These are phyloP conservation scores for Edolisoma coerulescens DNA, from an alignment of 2,113 vertebrate species.

Conservation along the genomic window DNA sequence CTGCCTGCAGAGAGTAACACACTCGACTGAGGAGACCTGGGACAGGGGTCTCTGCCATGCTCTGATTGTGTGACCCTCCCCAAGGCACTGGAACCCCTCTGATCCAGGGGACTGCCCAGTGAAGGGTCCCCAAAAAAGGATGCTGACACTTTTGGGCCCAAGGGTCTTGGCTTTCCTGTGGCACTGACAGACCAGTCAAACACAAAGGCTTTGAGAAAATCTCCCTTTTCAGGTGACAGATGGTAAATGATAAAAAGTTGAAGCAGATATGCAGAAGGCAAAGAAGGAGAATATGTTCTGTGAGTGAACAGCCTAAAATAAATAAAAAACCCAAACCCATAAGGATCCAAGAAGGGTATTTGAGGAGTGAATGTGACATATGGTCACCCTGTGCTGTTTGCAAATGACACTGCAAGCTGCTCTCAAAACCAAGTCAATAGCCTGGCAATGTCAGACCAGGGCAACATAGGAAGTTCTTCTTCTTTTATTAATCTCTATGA, in stretches of 20 bases:
- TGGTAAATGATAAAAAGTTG: not conserved
- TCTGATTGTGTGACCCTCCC: not conserved
- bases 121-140: not conserved
- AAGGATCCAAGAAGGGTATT: not conserved
- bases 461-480: not conserved
- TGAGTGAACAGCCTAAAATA: not conserved
- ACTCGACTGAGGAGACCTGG: accelerated
- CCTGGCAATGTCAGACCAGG: not conserved
- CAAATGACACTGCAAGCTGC: not conserved
- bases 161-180: not conserved
- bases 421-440: not conserved
- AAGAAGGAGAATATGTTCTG: not conserved
- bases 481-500: not conserved
- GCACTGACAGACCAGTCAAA: not conserved
- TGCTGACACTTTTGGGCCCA: not conserved
- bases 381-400: not conserved
- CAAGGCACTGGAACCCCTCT: not conserved
- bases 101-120: not conserved
- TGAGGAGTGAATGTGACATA: not conserved
- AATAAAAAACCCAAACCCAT: not conserved
- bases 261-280: not conserved
- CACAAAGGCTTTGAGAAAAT: not conserved
- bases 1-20: not conserved
- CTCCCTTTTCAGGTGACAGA: not conserved
- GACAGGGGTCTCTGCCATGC: not conserved